Conservation (phyloP, 2,888 invertebrate genomes). For the Diplolepis rosae region DNA sequence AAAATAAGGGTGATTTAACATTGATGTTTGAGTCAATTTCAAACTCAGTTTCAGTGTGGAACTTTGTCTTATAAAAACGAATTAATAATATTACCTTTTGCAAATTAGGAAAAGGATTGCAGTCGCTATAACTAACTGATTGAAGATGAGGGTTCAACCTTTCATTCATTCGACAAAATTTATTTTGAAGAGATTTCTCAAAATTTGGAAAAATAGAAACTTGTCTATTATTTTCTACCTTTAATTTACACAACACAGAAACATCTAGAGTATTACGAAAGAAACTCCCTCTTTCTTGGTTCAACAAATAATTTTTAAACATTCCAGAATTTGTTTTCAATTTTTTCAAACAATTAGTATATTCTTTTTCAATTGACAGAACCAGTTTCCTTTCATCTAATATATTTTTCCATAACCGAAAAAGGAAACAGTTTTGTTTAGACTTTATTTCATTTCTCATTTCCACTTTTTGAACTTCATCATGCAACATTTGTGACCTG, state of each 20-base stretch:
- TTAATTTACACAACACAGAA: slow-evolving; percentile 10
- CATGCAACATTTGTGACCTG: background rate
- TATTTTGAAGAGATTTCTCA: background rate
- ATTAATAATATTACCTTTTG: slow-evolving; percentile 4
- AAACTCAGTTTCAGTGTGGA: background rate
- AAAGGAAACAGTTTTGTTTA: background rate
- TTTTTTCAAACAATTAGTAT: no score
- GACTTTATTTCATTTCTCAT: background rate
- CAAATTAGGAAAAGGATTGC: background rate
- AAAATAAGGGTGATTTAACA: background rate
- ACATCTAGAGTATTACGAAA: background rate
- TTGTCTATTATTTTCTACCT: background rate
- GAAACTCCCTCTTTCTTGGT: background rate
- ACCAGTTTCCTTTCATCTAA: background rate
- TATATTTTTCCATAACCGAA: background rate
- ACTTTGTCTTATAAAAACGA: slow-evolving; percentile 3
- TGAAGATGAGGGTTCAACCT: background rate
- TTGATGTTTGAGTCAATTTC: slow-evolving; percentile 1
- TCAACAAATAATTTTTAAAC: background rate
- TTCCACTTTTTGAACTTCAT: background rate
- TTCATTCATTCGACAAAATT: background rate
- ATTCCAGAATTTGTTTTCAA: background rate
- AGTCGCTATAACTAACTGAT: background rate
- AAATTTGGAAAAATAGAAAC: background rate
- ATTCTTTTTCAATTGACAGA: no score